Percentiles rank a stretch among this genome's conserved stretches.
phyloP scores from a whole-genome alignment of 1,140 invertebrate species.

The Euborellia annulipes region DNA sequence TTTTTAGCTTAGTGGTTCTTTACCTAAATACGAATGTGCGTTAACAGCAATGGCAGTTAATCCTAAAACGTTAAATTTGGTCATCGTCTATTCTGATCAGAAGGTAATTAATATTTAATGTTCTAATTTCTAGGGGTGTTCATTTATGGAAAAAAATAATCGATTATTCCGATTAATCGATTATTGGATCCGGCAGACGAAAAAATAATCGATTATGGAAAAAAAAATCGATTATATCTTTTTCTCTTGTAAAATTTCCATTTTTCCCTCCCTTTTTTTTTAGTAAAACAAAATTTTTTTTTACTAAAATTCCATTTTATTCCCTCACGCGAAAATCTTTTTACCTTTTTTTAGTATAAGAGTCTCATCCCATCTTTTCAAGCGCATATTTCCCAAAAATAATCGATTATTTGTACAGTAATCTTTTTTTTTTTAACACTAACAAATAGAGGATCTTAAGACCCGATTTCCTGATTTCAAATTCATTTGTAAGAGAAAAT shows the following conservation, averaged over 20 bases:
- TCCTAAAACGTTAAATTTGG: constrained; percentile 31
- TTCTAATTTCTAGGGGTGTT: not conserved
- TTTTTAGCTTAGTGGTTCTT: constrained; percentile 28
- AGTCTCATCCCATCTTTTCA: too few species aligned
- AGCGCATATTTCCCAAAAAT: constrained; percentile 5
- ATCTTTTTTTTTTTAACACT: constrained; percentile 4
- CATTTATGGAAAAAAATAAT: too few species aligned
- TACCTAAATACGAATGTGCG: constrained; percentile 46
- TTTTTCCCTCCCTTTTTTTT: constrained; percentile 11
- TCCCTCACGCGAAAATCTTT: too few species aligned
- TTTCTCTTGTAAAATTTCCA: constrained; percentile 6
- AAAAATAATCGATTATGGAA: too few species aligned
- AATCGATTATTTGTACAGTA: constrained; percentile 2
- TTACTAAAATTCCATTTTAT: too few species aligned
- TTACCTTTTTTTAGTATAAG: too few species aligned
- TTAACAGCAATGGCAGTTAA: constrained; percentile 49
- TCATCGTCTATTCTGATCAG: constrained; percentile 54
- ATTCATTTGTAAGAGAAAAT: not conserved
- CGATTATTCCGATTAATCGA: not conserved
- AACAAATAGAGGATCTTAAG: too few species aligned
- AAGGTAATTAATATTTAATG: constrained; percentile 32
- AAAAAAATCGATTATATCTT: too few species aligned
- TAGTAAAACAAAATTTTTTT: too few species aligned
- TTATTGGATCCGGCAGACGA: too few species aligned
- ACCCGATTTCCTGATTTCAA: too few species aligned